Percentiles rank a stretch among this genome's conserved stretches.
phyloP scores from a whole-genome alignment of 2,888 invertebrate genomes.

The Steinernema carpocapsae region DNA sequence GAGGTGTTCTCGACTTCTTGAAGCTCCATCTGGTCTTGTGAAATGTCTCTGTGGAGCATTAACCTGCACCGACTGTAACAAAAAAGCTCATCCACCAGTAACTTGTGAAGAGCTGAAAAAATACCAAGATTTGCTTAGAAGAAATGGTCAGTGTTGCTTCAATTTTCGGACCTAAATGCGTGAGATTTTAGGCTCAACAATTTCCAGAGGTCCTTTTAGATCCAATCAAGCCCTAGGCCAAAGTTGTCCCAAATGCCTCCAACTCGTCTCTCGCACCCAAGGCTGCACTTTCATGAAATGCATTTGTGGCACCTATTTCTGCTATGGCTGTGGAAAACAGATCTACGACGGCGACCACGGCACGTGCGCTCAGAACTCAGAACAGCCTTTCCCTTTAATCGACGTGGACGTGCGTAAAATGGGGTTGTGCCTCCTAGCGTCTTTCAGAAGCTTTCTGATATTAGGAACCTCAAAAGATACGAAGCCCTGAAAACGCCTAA shows the following conservation, averaged over 20 bases:
- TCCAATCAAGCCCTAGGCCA: background rate
- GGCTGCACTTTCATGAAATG: background rate
- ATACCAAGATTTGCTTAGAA: background rate
- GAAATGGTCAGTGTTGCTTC: background rate
- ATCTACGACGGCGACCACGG: background rate
- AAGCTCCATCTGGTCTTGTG: background rate
- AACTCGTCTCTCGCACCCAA: background rate
- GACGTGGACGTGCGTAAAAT: background rate
- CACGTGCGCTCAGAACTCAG: background rate
- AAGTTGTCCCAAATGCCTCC: background rate
- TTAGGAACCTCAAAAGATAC: slow-evolving; percentile 4
- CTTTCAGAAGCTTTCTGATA: background rate
- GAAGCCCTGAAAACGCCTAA: slow-evolving; percentile 13
- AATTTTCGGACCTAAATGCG: background rate
- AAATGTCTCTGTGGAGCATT: slow-evolving; percentile 22
- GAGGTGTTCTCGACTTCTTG: background rate
- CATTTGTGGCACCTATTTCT: slow-evolving; percentile 5
- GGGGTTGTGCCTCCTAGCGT: background rate
- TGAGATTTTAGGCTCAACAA: background rate
- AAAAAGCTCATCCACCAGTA: background rate
- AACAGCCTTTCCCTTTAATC: background rate
- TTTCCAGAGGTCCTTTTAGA: background rate
- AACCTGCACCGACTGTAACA: background rate
- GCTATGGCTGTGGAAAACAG: background rate
- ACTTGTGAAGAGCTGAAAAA: background rate